Evolutionary conservation across 1,140 invertebrate species (phyloP).

Genomic region (Mycetomoellerius zeteki): DNA sequence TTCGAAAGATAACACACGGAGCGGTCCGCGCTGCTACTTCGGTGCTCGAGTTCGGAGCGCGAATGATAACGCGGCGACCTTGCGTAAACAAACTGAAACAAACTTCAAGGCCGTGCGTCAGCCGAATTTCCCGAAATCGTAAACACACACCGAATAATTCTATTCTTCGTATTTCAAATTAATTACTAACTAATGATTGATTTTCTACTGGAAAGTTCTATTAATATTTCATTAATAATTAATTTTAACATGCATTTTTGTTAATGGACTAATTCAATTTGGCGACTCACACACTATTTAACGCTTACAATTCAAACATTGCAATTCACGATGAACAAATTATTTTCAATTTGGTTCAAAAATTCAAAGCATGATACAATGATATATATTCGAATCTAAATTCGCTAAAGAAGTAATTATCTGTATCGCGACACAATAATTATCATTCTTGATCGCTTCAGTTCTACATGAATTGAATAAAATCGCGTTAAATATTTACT

Average conservation of each 20-base stretch:
- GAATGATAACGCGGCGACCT: not conserved
- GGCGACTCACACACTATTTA: not conserved
- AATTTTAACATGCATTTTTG: not conserved
- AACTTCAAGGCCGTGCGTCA: not conserved
- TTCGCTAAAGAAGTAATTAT: not conserved
- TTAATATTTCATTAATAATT: too few species aligned
- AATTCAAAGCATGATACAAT: too few species aligned
- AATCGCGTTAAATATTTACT: not conserved
- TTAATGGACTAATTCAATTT: not conserved
- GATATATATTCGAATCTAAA: not conserved
- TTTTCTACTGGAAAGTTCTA: not conserved
- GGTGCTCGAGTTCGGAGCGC: not conserved
- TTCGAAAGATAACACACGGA: constrained; percentile 18
- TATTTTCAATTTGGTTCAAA: not conserved
- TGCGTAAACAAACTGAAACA: constrained; percentile 9
- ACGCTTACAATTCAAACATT: not conserved
- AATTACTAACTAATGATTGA: not conserved
- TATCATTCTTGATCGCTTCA: not conserved
- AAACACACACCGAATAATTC: not conserved
- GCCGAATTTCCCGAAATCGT: not conserved
- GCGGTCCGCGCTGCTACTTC: not conserved
- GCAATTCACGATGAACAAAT: not conserved
- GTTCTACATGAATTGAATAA: not conserved
- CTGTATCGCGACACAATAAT: not conserved
- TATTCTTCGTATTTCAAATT: not conserved